These are phyloP conservation scores for Aphelenchoides besseyi DNA, from an alignment of 1,140 invertebrate genomes.

Conservation along the genomic window DNA sequence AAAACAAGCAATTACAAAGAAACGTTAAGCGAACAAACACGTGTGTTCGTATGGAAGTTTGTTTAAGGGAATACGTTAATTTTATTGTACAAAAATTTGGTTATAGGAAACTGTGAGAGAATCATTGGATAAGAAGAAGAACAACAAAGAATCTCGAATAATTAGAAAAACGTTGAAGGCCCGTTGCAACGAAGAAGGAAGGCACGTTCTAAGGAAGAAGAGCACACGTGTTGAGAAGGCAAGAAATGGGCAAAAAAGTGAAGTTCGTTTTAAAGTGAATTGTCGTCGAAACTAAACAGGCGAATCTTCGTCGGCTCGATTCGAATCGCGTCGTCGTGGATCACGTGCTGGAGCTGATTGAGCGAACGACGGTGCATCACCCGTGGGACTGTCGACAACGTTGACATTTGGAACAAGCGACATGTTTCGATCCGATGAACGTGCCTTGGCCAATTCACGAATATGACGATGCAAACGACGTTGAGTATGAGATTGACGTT, in stretches of 20 bases:
- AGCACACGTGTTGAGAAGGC: too few species aligned
- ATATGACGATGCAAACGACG: conserved; percentile 40
- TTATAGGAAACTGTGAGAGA: too few species aligned
- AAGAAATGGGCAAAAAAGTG: not conserved
- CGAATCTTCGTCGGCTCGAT: not conserved
- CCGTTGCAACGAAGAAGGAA: too few species aligned
- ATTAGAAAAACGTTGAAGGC: too few species aligned
- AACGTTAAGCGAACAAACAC: too few species aligned
- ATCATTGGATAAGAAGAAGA: too few species aligned
- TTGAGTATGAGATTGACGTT: conserved; percentile 9
- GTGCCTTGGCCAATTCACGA: conserved; percentile 32
- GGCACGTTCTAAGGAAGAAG: too few species aligned
- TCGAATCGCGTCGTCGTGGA: not conserved
- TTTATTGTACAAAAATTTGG: too few species aligned
- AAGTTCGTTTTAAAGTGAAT: not conserved
- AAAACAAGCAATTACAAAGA: too few species aligned
- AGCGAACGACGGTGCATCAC: not conserved
- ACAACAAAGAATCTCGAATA: too few species aligned
- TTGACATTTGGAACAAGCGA: not conserved
- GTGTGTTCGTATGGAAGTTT: too few species aligned
- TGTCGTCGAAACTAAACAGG: not conserved
- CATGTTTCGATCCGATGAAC: conserved; percentile 23
- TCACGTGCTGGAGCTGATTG: not conserved
- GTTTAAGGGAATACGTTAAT: too few species aligned
- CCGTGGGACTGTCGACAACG: not conserved